A percentile compares a stretch with the other conserved stretches of the same genome.
These are phyloP conservation scores for Stercorarius parasiticus DNA, from an alignment of 2,113 vertebrate genomes.

Conservation along the genomic window DNA sequence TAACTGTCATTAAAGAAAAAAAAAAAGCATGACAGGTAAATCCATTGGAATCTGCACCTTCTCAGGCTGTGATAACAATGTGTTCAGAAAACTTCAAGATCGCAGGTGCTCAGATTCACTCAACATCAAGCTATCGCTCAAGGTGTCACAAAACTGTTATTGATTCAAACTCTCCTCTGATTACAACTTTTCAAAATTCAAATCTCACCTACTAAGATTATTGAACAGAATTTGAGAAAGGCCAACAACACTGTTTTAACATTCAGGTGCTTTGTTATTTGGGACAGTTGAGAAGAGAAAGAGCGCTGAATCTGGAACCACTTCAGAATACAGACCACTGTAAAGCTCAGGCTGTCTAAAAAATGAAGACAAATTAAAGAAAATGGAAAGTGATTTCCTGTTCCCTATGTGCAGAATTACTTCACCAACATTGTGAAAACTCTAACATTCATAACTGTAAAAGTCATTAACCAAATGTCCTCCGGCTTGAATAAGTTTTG, in stretches of 20 bases:
- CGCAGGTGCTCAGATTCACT: not conserved
- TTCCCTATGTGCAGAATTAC: not conserved
- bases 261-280: not conserved
- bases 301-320: not conserved
- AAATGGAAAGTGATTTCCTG: conserved; percentile 37
- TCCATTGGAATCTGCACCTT: not conserved
- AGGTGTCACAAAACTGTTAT: not conserved
- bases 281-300: not conserved
- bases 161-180: not conserved
- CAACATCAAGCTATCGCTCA: not conserved
- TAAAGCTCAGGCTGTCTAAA: not conserved
- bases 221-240: not conserved
- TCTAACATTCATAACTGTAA: not conserved
- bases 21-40: not conserved
- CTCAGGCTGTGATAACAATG: not conserved
- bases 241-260: not conserved
- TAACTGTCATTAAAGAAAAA: not conserved
- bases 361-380: conserved; percentile 41
- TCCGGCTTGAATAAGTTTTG: not conserved
- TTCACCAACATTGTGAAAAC: not conserved
- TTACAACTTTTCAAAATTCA: not conserved
- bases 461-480: not conserved
- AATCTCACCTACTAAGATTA: not conserved
- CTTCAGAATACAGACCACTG: not conserved
- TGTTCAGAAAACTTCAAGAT: not conserved